Conservation (phyloP, 2,113 vertebrate genomes). For the Pholis gunnellus region DNA sequence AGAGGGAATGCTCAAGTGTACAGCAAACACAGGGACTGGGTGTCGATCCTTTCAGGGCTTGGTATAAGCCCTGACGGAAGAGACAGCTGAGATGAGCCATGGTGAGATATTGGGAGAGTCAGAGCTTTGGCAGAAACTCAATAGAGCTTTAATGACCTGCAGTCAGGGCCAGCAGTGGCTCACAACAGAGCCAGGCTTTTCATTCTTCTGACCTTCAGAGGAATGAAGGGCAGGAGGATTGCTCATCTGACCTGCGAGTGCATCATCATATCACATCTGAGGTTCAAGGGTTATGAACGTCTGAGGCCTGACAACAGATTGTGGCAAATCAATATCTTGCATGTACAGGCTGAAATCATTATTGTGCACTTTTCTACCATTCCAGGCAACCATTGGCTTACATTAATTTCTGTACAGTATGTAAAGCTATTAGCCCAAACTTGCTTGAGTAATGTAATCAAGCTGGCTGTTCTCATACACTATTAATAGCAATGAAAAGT, state of each 20-base stretch:
- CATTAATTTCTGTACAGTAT: neutral
- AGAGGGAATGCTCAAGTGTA: slow-evolving; percentile 43
- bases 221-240: slow-evolving; percentile 57
- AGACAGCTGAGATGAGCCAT: slow-evolving; percentile 68
- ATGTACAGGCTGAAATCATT: neutral
- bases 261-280: slow-evolving; percentile 50
- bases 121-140: slow-evolving; percentile 82
- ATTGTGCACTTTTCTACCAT: too few species aligned
- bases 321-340: slow-evolving; percentile 25
- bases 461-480: neutral
- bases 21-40: slow-evolving; percentile 37
- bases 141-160: slow-evolving; percentile 83
- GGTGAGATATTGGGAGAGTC: slow-evolving; percentile 76
- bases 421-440: neutral
- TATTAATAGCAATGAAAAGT: neutral
- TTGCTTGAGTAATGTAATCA: too few species aligned
- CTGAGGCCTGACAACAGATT: slow-evolving; percentile 25
- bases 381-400: neutral
- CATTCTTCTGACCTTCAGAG: slow-evolving; percentile 75
- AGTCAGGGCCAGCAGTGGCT: slow-evolving; percentile 72
- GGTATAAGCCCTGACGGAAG: slow-evolving; percentile 71
- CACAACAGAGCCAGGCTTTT: slow-evolving; percentile 65
- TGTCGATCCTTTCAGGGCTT: slow-evolving; percentile 69
- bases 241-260: slow-evolving; percentile 51
- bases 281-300: slow-evolving; percentile 33